Conservation (phyloP, 35 echinoderm and acorn worm species). For the Lytechinus variegatus region DNA sequence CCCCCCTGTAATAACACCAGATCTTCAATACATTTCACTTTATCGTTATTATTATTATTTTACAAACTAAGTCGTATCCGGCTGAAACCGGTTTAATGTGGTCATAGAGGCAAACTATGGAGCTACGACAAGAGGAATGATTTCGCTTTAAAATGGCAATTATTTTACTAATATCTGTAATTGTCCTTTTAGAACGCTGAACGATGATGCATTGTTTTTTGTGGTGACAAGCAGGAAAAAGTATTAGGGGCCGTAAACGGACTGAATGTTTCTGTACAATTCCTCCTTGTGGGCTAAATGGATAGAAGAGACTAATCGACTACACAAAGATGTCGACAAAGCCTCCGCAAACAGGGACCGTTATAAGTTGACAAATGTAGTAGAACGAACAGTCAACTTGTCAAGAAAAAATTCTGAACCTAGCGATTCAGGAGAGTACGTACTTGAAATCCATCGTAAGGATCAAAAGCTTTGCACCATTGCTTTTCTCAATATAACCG, state of each 20-base stretch:
- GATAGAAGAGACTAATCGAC: not conserved
- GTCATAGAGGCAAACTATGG: too few relatives aligned
- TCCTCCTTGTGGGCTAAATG: not conserved
- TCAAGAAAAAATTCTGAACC: not conserved
- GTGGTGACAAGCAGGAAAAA: not conserved
- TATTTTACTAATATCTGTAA: not conserved
- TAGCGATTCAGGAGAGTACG: not conserved
- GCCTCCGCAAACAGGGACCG: not conserved
- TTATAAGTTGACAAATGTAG: not conserved
- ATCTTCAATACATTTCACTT: too few relatives aligned
- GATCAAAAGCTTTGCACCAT: not conserved
- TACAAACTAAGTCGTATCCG: too few relatives aligned
- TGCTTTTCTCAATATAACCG: not conserved
- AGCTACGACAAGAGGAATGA: not conserved
- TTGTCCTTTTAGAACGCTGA: not conserved
- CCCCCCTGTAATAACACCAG: too few relatives aligned
- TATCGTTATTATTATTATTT: too few relatives aligned
- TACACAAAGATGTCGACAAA: not conserved
- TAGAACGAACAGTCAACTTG: not conserved
- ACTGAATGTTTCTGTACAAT: too few relatives aligned
- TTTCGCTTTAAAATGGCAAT: not conserved
- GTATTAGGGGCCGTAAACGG: too few relatives aligned
- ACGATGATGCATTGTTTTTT: not conserved
- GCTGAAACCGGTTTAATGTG: too few relatives aligned
- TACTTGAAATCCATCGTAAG: not conserved